A percentile compares a stretch with the other conserved stretches of the same genome.
Evolutionary conservation across 1,140 invertebrate genomes (phyloP).

Genomic region (Yoshiicerus persimilis): DNA sequence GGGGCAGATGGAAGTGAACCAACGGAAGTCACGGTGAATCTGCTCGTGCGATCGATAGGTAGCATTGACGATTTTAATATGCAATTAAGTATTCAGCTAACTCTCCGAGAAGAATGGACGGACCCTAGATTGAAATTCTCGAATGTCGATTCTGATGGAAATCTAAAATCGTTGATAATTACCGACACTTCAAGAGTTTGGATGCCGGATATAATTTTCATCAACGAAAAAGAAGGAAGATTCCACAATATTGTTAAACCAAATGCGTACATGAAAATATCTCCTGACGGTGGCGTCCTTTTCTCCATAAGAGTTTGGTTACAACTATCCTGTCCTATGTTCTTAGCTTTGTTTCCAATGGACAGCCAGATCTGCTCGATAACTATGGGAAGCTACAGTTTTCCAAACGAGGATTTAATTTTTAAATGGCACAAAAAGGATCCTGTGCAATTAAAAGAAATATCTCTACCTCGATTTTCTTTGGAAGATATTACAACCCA

Average conservation of each 20-base stretch:
- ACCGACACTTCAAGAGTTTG: not conserved
- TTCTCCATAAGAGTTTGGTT: constrained; percentile 21
- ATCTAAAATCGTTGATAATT: not conserved
- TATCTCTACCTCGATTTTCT: constrained; percentile 89
- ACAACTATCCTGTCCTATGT: constrained; percentile 23
- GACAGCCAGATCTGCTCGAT: constrained; percentile 27
- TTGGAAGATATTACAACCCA: constrained; percentile 88
- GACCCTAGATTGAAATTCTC: not conserved
- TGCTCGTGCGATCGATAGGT: not conserved
- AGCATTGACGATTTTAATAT: not conserved
- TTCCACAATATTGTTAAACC: not conserved
- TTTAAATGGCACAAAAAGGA: constrained; percentile 92
- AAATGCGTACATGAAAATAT: not conserved
- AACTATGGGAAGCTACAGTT: constrained; percentile 64
- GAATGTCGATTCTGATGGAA: not conserved
- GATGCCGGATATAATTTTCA: not conserved
- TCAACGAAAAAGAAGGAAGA: not conserved
- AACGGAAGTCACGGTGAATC: not conserved
- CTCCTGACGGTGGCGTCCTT: not conserved
- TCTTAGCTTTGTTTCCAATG: constrained; percentile 19
- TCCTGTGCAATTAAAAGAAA: constrained; percentile 90
- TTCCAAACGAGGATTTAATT: constrained; percentile 90
- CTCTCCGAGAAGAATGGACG: constrained; percentile 26
- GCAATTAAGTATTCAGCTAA: constrained; percentile 19
- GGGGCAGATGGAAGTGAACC: not conserved